Conservation (phyloP, 2,888 invertebrate species). For the Chouioia cunea region DNA sequence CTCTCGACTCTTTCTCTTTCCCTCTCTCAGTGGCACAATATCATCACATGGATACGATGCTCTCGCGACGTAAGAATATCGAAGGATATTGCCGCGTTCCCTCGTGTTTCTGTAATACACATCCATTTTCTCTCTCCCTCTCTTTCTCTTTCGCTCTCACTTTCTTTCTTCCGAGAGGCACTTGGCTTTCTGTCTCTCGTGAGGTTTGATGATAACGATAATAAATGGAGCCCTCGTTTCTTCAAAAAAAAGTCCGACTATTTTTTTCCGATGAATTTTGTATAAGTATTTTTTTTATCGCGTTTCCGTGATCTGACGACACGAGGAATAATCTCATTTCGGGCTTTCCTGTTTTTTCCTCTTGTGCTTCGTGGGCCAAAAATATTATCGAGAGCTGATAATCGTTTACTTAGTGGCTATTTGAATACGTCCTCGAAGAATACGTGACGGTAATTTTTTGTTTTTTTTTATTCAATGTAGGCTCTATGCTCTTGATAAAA, state of each 20-base stretch:
- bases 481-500: too few relatives aligned
- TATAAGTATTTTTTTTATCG: too few relatives aligned
- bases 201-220: slow-evolving; percentile 42
- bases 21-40: slow-evolving; percentile 15
- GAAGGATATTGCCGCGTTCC: slow-evolving; percentile 6
- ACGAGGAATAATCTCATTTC: too few relatives aligned
- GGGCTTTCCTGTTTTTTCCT: not conserved
- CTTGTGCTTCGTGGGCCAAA: not conserved
- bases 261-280: not conserved
- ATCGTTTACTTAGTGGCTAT: too few relatives aligned
- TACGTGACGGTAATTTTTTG: too few relatives aligned
- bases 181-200: slow-evolving; percentile 13
- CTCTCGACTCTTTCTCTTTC: too few relatives aligned
- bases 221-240: slow-evolving; percentile 29
- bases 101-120: slow-evolving; percentile 22
- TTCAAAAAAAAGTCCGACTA: not conserved
- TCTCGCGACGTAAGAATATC: slow-evolving; percentile 20
- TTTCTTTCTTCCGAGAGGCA: not conserved
- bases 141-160: not conserved
- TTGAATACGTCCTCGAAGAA: too few relatives aligned
- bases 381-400: too few relatives aligned
- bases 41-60: slow-evolving; percentile 37
- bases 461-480: too few relatives aligned
- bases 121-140: slow-evolving; percentile 12
- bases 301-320: too few relatives aligned